phyloP scores from a whole-genome alignment of 1,140 invertebrate genomes.

The Euwallacea fornicatus region DNA sequence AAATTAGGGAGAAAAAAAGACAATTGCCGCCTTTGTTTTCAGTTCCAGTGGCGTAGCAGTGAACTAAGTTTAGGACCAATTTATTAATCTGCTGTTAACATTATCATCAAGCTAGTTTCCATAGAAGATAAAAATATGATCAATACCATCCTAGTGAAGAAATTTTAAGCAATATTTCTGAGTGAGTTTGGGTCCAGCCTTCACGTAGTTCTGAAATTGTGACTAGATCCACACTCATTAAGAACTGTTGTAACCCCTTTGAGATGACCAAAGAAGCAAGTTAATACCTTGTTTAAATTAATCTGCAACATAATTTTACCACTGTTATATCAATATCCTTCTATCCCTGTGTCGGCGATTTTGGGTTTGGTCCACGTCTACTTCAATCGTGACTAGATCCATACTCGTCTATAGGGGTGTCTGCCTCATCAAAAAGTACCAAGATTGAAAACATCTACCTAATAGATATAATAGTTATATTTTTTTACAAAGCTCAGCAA shows the following conservation, averaged over 20 bases:
- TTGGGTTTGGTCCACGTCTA: conserved; percentile 74
- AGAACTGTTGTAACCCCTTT: conserved; percentile 45
- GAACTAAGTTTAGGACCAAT: no score
- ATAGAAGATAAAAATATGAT: background rate
- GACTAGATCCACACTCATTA: conserved; percentile 90
- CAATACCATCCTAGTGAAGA: conserved; percentile 5
- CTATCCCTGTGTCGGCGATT: conserved; percentile 68
- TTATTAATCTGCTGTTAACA: no score
- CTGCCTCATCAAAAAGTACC: conserved; percentile 2
- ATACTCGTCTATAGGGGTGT: conserved; percentile 74
- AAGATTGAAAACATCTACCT: no score
- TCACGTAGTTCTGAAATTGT: conserved; percentile 63
- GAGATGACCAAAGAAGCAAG: background rate
- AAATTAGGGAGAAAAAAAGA: no score
- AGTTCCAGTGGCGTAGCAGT: no score
- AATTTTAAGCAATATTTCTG: conserved; percentile 46
- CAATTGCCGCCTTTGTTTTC: no score
- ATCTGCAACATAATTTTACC: background rate
- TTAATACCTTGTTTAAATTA: no score
- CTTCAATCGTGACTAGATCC: conserved; percentile 76
- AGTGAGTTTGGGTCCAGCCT: conserved; percentile 73
- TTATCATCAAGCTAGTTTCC: background rate
- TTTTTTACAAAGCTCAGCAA: background rate
- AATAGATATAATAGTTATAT: background rate
- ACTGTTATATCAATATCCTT: background rate